Evolutionary conservation across 2,888 invertebrate species (phyloP), one percentile per base, ranked within the genome.

Genomic region (Drosophila sordidula): DNA sequence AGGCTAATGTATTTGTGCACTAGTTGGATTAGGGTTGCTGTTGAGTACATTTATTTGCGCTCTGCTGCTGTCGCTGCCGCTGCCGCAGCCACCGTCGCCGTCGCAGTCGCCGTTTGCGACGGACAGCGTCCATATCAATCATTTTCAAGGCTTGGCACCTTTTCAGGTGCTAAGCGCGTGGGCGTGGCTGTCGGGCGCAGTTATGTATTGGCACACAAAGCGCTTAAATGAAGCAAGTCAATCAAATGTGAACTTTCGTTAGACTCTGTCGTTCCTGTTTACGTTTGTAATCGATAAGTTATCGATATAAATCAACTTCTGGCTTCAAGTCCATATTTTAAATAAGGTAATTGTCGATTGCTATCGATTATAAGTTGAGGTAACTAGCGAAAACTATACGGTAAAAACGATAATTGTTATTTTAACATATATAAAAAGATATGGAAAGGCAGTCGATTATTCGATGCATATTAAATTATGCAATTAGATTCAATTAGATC

Each of bases 11-110:
- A 75, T 78, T 80, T 83, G 76, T 68, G 62, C 71, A 50, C 75
- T 75, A 77, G 70, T 82, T 69, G 84, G 88, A 87, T 75, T 89
- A 89, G 89, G 90, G 83, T 77, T 79, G 87, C 88, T 89, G 58
- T 69, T 65, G 70, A 79, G 80, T 75, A 75, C 67, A 79, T 78
- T 80, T 70, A 65, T 78, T 73, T 55, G 55, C 56, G 57, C 58
- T 57, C 73, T 46, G 45, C 64, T 26, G 66, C 65, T 59, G 75
- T 56, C 39, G 38, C 45, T 41, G 54, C 38, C 18, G 11, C 38
- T 11, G 63, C 11, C 45, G n/a, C 59, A 16, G 56, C 38, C 29
- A 39, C 51, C 12, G 59, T 34, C 32, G 38, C 44, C 9, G 38
- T 9, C 38, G 62, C 62, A 1, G 59, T 11, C 29, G 36, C 26